Conservation (phyloP, 30 jellyfish, hydroid and myxozoan genomes). For the Aurelia aurita complex sp. Pacific region DNA sequence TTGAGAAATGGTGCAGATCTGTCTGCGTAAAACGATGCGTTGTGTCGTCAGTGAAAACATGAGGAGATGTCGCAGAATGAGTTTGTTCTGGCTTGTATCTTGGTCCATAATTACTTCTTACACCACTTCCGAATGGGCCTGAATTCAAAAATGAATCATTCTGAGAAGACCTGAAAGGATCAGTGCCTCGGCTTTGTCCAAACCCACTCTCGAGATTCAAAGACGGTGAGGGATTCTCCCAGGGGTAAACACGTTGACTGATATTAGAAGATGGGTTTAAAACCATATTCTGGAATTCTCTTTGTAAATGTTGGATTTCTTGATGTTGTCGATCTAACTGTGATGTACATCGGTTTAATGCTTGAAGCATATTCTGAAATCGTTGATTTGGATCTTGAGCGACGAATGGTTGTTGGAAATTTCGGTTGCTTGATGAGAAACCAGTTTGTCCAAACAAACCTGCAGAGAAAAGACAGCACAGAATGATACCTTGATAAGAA, state of each 20-base stretch:
- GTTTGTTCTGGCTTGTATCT: conserved; percentile 26
- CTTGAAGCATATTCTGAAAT: conserved; percentile 22
- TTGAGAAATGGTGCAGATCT: conserved; percentile 8
- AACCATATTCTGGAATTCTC: conserved; percentile 48
- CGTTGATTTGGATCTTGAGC: conserved; percentile 31
- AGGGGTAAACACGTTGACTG: conserved; percentile 43
- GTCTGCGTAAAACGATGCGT: conserved; percentile 40
- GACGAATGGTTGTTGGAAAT: neutral
- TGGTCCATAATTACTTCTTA: too few relatives aligned
- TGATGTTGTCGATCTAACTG: conserved; percentile 68
- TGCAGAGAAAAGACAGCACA: too few relatives aligned
- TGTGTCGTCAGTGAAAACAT: conserved; percentile 32
- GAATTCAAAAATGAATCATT: neutral
- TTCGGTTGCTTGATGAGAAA: neutral
- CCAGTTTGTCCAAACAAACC: too few relatives aligned
- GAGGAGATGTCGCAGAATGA: conserved; percentile 57
- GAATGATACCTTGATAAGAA: too few relatives aligned
- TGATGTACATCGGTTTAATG: conserved; percentile 36
- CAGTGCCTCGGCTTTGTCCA: conserved; percentile 15
- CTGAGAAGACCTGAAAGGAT: neutral
- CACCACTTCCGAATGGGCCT: too few relatives aligned
- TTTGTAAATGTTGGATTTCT: conserved; percentile 51
- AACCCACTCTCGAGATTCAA: neutral
- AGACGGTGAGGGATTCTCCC: conserved; percentile 55
- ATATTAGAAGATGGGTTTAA: conserved; percentile 3